phyloP scores from a whole-genome alignment of 2,888 invertebrate species.

The Noctua comes region DNA sequence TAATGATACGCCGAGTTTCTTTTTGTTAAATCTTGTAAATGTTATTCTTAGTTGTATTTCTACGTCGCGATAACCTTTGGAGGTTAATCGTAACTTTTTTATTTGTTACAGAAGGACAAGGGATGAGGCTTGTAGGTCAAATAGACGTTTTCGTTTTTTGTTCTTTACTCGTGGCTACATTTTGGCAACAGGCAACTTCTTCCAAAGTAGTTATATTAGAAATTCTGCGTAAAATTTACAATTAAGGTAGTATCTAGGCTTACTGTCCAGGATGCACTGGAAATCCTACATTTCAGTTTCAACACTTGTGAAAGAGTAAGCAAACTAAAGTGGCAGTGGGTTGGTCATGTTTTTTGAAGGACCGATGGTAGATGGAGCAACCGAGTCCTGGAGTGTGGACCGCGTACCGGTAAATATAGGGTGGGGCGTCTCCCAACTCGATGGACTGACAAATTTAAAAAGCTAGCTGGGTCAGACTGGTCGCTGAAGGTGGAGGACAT shows the following conservation, averaged over 20 bases:
- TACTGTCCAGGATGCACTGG: not conserved
- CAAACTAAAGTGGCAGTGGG: not conserved
- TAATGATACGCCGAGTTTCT: conserved; percentile 73
- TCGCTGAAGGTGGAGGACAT: not conserved
- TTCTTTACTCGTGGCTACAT: not conserved
- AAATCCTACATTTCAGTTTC: not conserved
- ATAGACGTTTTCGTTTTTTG: not conserved
- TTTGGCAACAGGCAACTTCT: not conserved
- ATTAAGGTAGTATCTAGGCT: not conserved
- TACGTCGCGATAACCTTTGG: conserved; percentile 64
- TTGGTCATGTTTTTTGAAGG: not conserved
- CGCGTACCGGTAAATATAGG: no score
- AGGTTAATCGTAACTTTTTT: conserved; percentile 64
- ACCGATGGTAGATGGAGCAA: not conserved
- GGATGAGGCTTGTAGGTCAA: conserved; percentile 23
- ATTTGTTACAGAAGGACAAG: conserved; percentile 23
- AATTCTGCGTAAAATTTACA: not conserved
- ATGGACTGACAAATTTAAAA: not conserved
- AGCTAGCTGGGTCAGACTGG: not conserved
- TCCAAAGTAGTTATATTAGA: not conserved
- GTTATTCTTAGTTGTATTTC: conserved; percentile 69
- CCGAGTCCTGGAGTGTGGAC: not conserved
- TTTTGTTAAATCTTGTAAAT: conserved; percentile 73
- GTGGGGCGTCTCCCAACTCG: not conserved
- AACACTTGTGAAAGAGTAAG: not conserved